These are phyloP conservation scores for Chloromyia formosa DNA, from an alignment of 2,888 invertebrate species.

Conservation along the genomic window DNA sequence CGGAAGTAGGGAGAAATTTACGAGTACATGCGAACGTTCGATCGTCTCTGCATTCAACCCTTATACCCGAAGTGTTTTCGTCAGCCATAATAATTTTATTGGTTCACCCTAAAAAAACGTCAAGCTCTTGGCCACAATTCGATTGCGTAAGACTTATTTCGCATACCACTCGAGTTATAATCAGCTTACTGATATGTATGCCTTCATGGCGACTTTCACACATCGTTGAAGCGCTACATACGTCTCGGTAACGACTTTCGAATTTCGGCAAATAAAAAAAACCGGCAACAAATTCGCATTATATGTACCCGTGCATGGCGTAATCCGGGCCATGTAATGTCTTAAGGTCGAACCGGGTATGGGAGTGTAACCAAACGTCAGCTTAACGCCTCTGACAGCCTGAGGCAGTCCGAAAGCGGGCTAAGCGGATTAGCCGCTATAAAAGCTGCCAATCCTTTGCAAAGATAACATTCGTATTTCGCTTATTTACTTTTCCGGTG, in stretches of 20 bases:
- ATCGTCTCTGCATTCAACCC: background rate
- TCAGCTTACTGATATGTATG: conserved; percentile 31
- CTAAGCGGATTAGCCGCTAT: conserved; percentile 49
- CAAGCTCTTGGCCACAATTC: background rate
- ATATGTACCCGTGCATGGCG: conserved; percentile 1
- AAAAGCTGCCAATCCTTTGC: conserved; percentile 48
- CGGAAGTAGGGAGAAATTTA: background rate
- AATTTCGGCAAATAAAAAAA: conserved; percentile 30
- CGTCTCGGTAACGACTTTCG: conserved; percentile 36
- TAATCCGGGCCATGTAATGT: conserved; percentile 39
- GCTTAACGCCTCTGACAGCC: conserved; percentile 45
- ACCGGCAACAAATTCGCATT: background rate
- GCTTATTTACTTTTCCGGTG: conserved; percentile 41
- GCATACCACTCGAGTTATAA: conserved; percentile 5
- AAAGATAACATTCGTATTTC: conserved; percentile 48
- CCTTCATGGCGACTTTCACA: conserved; percentile 28
- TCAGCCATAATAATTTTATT: conserved; percentile 35
- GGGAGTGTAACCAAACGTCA: conserved; percentile 46
- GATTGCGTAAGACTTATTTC: conserved; percentile 23
- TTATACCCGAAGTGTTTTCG: background rate
- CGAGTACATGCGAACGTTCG: background rate
- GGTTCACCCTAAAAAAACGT: conserved; percentile 14
- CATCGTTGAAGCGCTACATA: conserved; percentile 21
- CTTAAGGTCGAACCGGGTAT: conserved; percentile 27
- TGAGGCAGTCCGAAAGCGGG: conserved; percentile 41